These are phyloP conservation scores for Typhlomys cinereus DNA, from an alignment of 2,113 vertebrate species.

Conservation along the genomic window DNA sequence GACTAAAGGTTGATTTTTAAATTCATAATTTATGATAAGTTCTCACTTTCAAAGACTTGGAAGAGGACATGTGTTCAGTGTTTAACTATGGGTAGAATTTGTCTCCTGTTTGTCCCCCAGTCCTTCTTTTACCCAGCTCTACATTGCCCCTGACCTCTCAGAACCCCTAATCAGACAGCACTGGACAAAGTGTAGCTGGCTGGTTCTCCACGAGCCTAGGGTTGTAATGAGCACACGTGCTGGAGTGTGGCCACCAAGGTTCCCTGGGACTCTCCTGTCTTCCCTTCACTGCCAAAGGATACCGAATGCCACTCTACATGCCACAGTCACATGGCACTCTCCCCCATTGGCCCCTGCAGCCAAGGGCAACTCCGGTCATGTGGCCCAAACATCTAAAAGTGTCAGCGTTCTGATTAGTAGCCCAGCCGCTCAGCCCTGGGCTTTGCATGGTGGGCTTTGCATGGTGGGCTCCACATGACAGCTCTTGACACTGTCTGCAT, in stretches of 20 bases:
- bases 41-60: neutral
- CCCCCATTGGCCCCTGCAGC: neutral
- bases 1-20: neutral
- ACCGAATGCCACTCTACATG: neutral
- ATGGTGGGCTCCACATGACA: rapidly evolving
- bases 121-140: neutral
- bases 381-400: neutral
- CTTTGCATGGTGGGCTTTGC: too few species aligned
- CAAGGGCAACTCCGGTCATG: neutral
- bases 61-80: neutral
- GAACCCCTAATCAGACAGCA: neutral
- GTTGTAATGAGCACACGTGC: rapidly evolving
- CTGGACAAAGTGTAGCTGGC: too few species aligned
- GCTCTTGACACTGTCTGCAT: too few species aligned
- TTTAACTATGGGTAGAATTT: neutral
- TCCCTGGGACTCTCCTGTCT: neutral
- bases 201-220: too few species aligned
- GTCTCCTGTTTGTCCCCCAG: too few species aligned
- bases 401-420: neutral
- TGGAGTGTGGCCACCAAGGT: neutral
- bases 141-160: neutral
- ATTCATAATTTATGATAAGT: neutral
- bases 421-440: too few species aligned
- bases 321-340: neutral
- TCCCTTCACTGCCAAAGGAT: neutral